Percentiles rank a stretch among this genome's conserved stretches.
Conservation (phyloP, 2,797 vertebrate genomes). For the Cichlasoma orientale region DNA sequence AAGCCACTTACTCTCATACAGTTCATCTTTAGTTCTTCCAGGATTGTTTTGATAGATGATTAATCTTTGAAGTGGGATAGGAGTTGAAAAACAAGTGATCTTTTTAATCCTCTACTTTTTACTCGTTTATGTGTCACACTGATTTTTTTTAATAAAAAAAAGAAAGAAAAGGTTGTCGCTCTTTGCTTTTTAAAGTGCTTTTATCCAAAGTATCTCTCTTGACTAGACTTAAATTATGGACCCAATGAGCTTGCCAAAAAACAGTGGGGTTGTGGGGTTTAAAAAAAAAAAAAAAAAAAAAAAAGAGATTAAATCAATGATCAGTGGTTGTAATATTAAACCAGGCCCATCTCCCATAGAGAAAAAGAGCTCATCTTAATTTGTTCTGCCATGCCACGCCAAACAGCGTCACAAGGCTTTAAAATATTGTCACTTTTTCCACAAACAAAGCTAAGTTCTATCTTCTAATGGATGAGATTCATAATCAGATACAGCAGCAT, state of each 20-base stretch:
- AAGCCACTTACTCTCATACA: background rate
- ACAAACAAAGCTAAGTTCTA: background rate
- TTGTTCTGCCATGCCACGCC: background rate
- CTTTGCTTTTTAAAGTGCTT: background rate
- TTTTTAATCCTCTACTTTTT: background rate
- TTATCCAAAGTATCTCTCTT: background rate
- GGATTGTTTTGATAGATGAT: background rate
- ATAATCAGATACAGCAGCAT: background rate
- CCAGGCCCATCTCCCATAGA: background rate
- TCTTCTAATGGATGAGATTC: background rate
- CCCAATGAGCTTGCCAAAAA: background rate
- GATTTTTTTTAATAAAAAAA: background rate
- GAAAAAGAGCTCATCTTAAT: background rate
- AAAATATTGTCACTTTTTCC: background rate
- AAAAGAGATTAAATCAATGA: constrained; percentile 1
- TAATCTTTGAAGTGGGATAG: background rate
- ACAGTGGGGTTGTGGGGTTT: background rate
- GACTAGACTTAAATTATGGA: background rate
- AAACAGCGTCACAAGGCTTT: background rate
- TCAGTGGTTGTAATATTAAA: constrained; percentile 5
- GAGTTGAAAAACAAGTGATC: background rate
- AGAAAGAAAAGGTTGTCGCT: background rate
- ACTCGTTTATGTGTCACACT: background rate
- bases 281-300: no score
- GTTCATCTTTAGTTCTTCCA: background rate